phyloP scores from a whole-genome alignment of 2,113 vertebrate species.

The Octodon degus region DNA sequence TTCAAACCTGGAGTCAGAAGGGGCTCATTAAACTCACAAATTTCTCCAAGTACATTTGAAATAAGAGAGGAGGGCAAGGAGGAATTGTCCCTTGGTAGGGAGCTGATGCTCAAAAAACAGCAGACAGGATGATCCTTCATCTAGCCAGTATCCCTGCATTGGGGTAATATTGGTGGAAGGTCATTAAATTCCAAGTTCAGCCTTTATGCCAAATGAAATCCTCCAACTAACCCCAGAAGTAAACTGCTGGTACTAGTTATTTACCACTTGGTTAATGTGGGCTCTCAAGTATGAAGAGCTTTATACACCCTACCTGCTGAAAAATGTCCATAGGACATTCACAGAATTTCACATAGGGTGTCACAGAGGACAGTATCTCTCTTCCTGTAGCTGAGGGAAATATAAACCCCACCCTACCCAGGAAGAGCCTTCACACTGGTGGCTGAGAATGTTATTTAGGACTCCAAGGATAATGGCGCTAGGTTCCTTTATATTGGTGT shows the following conservation, averaged over 20 bases:
- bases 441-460: neutral
- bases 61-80: neutral
- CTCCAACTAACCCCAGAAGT: neutral
- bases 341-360: neutral
- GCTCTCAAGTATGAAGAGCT: neutral
- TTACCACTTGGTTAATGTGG: neutral
- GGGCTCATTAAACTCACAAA: slow-evolving; percentile 22
- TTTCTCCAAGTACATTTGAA: neutral
- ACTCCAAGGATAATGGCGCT: neutral
- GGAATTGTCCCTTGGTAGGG: neutral
- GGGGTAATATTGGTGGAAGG: neutral
- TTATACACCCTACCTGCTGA: accelerated
- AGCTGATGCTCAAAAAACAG: neutral
- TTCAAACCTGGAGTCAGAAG: slow-evolving; percentile 39
- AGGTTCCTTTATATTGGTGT: neutral
- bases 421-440: neutral
- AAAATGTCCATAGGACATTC: neutral
- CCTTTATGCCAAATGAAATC: neutral
- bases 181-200: neutral
- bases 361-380: neutral
- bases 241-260: neutral
- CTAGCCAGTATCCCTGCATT: neutral
- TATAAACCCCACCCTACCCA: too few species aligned
- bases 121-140: neutral
- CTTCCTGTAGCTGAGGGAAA: neutral